Base-by-base conservation (phyloP, 2,888 invertebrate species). In the Phasia obesa region DNA sequence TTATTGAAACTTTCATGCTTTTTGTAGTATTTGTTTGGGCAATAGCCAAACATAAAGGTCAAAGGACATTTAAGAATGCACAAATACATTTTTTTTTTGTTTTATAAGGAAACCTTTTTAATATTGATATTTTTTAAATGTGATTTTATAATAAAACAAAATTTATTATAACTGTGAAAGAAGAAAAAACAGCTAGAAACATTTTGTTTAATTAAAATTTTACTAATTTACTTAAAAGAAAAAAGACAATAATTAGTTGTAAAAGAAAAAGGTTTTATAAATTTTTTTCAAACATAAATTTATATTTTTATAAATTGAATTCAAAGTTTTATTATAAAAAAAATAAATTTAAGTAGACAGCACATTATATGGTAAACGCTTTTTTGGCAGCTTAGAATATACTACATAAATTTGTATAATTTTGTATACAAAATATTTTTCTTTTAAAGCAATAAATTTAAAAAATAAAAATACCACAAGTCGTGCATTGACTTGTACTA, bases 21-120 rank as follows among this genome's bases (percentile, higher is more conserved):
- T 21, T 1, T 35, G 21, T 11, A 35, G 0, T 11, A 42, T 15
- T 42, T 27, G 3, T 23, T 55, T 74, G 65, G 57, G 35, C 57
- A 57, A 15, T 47, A 38, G 31, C 57, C 65, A 65, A 65, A 13
- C 19, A 31, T 21, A 42, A 75, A 65, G 49, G 65, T 75, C 47
- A 75, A 57, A 65, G 75, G 19, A 57, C 49, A 57, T n/a, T 49
- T n/a, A 57, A 55, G 2, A 49, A 13, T 35, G n/a, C 13, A 55
- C 13, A 35, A 19, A 19, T n/a, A n/a, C n/a, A 17, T 53, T 9
- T 15, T 42, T 38, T 38, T 5, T 19, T 21, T 49, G 6, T 11
- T 1, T 1, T 4, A 13, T 19, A 15, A 38, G 15, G 23, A 53
- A 38, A 17, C 0, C 5, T 65, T n/a, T 49, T 47, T 35, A 4